Base-by-base conservation (phyloP, 2,888 invertebrate genomes). In the Nephrocerus scutellatus region DNA sequence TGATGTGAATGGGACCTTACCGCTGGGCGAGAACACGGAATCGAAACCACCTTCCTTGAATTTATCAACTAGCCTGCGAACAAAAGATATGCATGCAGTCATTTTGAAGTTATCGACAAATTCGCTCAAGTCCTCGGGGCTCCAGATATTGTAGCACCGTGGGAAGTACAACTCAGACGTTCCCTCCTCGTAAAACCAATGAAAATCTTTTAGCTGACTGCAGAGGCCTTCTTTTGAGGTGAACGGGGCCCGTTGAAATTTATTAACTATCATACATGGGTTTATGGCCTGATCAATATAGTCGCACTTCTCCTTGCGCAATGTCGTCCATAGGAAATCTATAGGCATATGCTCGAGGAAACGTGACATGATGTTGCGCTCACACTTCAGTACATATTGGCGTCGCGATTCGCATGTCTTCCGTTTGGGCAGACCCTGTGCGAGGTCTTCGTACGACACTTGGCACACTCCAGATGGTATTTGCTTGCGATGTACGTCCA, bases 201-300 rank as follows among this genome's bases (percentile, higher is more conserved):
- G 82, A 70, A 86, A 80, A 60, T 89, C 86, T 33, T 82, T 80
- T 24, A 90, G 67, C 42, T 83, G 80, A 15, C 77, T 72, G 48
- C 86, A 85, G 21, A 90, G 66, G 3, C 89, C 89, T 64, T 91
- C 91, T 74, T 95, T 95, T 1, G 92, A 90, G 1, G 93, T 92
- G 60, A 93, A 93, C 35, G 84, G 76, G 2, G 90, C 88, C 54
- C 86, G 77, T 51, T 82, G 83, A 66, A 86, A 92, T 55, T 92
- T 82, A 64, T 81, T 82, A 55, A 84, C 79, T 37, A 83, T 72
- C 62, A 84, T 84, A 28, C 78, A 74, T 41, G 76, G 77, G 52
- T 68, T 69, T 41, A 60, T 66, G 5, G 63, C 60, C 46, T 66
- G 61, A 44, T 69, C 68, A 12, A 66, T 58, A 47, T 65, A 66